A percentile compares a stretch with the other conserved stretches of the same genome.
These are phyloP conservation scores for Idaea biselata DNA, from an alignment of 2,888 invertebrate genomes.

Conservation along the genomic window DNA sequence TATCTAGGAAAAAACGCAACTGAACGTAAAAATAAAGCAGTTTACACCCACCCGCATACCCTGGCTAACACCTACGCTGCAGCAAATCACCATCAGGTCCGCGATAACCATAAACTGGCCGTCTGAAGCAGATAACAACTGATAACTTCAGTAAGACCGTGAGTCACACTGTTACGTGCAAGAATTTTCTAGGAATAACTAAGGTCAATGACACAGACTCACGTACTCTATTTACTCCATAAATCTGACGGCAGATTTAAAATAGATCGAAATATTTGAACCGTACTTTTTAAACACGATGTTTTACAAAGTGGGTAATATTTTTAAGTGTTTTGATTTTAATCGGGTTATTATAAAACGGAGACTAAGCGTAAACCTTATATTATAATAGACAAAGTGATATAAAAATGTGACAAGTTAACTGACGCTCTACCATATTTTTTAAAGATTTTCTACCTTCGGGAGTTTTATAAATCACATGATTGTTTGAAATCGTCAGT, in stretches of 20 bases:
- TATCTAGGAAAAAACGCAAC: neutral
- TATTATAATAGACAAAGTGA: too few relatives aligned
- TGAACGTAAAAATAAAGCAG: neutral
- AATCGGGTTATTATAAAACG: too few relatives aligned
- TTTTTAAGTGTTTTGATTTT: too few relatives aligned
- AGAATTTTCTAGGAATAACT: conserved; percentile 43
- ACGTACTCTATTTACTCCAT: conserved; percentile 36
- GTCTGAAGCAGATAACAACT: neutral
- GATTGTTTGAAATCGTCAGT: too few relatives aligned
- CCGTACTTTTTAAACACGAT: neutral
- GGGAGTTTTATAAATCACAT: too few relatives aligned
- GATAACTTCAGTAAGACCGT: conserved; percentile 20
- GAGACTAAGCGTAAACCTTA: too few relatives aligned
- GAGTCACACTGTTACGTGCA: conserved; percentile 25
- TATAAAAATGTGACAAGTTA: too few relatives aligned
- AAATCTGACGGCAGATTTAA: conserved; percentile 27
- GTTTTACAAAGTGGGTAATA: neutral
- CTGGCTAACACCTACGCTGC: neutral
- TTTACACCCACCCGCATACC: neutral
- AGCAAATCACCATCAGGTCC: neutral
- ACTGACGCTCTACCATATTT: too few relatives aligned
- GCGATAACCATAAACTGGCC: neutral
- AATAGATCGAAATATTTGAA: neutral
- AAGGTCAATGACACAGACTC: conserved; percentile 46
- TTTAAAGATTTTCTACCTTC: too few relatives aligned